Conservation (phyloP, 2,113 vertebrate species). For the Daubentonia madagascariensis region DNA sequence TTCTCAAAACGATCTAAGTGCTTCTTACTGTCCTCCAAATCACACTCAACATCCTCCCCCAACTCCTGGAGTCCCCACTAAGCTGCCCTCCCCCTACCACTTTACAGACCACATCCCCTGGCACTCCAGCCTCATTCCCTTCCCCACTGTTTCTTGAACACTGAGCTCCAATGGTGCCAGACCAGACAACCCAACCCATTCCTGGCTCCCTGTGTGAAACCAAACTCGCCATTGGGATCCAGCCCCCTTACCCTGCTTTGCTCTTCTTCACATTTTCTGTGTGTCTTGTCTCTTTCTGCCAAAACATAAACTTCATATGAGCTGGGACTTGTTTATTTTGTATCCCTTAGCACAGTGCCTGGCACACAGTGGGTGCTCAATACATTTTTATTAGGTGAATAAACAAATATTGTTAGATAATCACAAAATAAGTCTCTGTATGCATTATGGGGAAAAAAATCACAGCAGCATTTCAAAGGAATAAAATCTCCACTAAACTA, state of each 20-base stretch:
- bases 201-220: neutral
- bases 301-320: neutral
- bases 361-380: neutral
- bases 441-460: neutral
- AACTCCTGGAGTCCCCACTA: neutral
- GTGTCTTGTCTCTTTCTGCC: neutral
- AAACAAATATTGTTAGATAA: neutral
- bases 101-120: accelerated
- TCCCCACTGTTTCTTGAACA: neutral
- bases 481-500: neutral
- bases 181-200: neutral
- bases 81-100: accelerated
- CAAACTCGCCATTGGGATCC: no score
- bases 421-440: neutral
- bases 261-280: neutral
- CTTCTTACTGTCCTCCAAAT: neutral
- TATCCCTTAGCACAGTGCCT: neutral
- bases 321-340: neutral
- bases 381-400: neutral
- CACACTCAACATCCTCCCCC: neutral
- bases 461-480: neutral
- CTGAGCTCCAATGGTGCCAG: accelerated
- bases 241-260: neutral
- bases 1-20: neutral
- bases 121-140: accelerated